Conservation (phyloP, 2,888 invertebrate species). For the Atrina japonica region DNA sequence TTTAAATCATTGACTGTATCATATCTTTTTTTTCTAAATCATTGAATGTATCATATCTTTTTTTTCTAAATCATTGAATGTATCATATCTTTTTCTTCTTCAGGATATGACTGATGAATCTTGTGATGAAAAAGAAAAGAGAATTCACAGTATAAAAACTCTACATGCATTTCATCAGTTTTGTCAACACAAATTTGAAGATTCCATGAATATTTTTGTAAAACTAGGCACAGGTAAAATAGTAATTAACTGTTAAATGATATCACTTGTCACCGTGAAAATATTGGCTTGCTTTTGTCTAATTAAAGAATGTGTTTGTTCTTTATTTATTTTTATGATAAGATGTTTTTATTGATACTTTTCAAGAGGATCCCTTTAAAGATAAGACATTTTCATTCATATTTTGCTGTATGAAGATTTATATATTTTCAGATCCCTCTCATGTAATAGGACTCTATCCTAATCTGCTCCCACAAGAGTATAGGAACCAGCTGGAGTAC, state of each 20-base stretch:
- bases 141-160: conserved; percentile 93
- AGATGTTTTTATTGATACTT: not conserved
- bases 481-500: conserved; percentile 83
- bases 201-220: conserved; percentile 95
- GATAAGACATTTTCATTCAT: not conserved
- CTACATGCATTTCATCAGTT: conserved; percentile 95
- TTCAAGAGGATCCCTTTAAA: not conserved
- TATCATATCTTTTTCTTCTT: conserved; percentile 20
- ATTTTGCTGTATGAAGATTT: not conserved
- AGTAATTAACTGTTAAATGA: no score
- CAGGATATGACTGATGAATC: conserved; percentile 91
- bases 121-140: conserved; percentile 89
- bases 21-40: no score
- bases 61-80: no score
- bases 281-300: no score
- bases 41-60: no score
- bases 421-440: conserved; percentile 91
- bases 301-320: no score
- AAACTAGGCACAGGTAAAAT: conserved; percentile 88
- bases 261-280: no score
- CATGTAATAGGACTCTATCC: conserved; percentile 98
- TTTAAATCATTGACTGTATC: no score
- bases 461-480: conserved; percentile 87
- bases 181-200: conserved; percentile 91
- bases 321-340: not conserved